Evolutionary conservation across 1,140 invertebrate genomes (phyloP), one percentile per base, ranked within the genome.

Genomic region (Alviniconcha marisindica): DNA sequence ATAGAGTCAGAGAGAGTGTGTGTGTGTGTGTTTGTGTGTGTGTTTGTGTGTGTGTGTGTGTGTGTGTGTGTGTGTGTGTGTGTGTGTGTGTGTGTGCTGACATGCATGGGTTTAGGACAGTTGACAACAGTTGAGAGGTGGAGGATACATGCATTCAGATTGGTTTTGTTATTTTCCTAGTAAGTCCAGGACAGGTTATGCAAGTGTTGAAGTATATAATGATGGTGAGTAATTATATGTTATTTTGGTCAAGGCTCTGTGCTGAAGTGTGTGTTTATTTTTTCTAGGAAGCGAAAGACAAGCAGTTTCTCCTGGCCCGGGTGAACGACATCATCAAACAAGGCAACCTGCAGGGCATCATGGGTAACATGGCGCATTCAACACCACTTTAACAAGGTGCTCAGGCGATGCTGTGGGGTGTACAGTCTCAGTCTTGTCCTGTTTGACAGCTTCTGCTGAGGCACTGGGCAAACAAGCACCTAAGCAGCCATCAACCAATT

Each of bases 241-340:
- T n/a, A n/a, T n/a, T n/a, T n/a, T n/a, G n/a, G n/a, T n/a, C n/a
- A n/a, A n/a, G n/a, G n/a, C n/a, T n/a, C n/a, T n/a, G n/a, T n/a
- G n/a, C n/a, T n/a, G n/a, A 0, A 71, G 15, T 38, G 38, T 38
- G 7, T 38, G 31, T 15, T 18, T 7, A 38, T 21, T 10, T 71
- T 42, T 44, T 21, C 18, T 77, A 98, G 97, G 90, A 94, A 94
- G 90, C 97, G 0, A 96, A 97, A 87, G 97, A 98, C 91, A 98
- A 97, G 92, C 97, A 98, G 91, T 98, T 97, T 91, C 93, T 98
- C 84, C 92, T 98, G 71, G 96, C 96, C 87, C 94, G 96, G 88
- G 93, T 98, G 15, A 89, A 89, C 84, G 89, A 91, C 33, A 84
- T 87, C 33, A 77, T 89, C n/a, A 84, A 87, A 51, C 82, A 77